These are phyloP conservation scores for Polydesmus complanatus DNA, from an alignment of 2,888 invertebrate species.

Conservation along the genomic window DNA sequence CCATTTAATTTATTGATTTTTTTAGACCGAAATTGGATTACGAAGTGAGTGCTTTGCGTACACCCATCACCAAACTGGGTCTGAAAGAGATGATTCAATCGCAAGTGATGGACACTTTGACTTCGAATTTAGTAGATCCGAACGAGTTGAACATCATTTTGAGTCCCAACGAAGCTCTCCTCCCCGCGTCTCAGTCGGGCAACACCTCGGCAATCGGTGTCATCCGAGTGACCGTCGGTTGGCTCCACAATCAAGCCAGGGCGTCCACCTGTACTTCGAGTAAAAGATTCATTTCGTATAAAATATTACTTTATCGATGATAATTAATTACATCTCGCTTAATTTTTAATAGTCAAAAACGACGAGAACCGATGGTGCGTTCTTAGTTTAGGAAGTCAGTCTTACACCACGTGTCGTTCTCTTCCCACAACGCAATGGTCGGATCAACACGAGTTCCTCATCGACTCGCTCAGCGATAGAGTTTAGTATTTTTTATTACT, in stretches of 20 bases:
- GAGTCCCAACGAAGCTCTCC: not conserved
- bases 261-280: too few relatives aligned
- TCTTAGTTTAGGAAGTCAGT: not conserved
- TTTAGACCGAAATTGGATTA: slow-evolving; percentile 40
- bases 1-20: not conserved
- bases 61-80: slow-evolving; percentile 41
- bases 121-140: slow-evolving; percentile 28
- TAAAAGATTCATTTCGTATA: too few relatives aligned
- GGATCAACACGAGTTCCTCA: not conserved
- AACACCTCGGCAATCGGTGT: not conserved
- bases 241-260: too few relatives aligned
- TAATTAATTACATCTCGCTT: too few relatives aligned
- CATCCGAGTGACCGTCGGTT: not conserved
- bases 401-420: not conserved
- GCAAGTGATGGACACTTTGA: slow-evolving; percentile 39
- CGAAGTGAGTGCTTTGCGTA: slow-evolving; percentile 36
- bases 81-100: slow-evolving; percentile 42
- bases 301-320: too few relatives aligned
- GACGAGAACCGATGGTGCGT: not conserved
- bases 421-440: not conserved
- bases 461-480: not conserved
- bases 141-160: not conserved
- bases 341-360: not conserved
- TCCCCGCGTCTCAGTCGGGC: not conserved
- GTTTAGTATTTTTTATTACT: not conserved